Evolutionary conservation across 2,888 invertebrate genomes (phyloP).

Genomic region (Drosophila histrio): DNA sequence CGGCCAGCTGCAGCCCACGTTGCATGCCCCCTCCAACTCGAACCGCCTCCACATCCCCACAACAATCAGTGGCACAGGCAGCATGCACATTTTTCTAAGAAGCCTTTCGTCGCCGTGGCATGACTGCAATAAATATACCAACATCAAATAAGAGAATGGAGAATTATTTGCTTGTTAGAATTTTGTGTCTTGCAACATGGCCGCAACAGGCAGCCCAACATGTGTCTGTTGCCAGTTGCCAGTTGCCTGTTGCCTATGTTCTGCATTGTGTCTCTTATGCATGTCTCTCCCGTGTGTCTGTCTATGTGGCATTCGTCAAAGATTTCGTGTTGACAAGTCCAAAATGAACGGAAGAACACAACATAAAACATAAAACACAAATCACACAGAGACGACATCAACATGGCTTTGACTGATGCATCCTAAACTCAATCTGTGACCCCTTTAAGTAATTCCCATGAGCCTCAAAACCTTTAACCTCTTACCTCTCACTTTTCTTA

Average conservation of each 20-base stretch:
- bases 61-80: conserved; percentile 16
- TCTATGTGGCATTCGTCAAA: conserved; percentile 49
- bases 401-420: conserved; percentile 20
- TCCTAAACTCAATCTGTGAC: conserved; percentile 14
- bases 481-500: conserved; percentile 11
- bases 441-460: conserved; percentile 30
- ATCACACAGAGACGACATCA: neutral
- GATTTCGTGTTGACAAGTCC: conserved; percentile 53
- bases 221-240: conserved; percentile 13
- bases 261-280: conserved; percentile 6
- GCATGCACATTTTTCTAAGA: conserved; percentile 59
- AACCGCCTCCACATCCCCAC: neutral
- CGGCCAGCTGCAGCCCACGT: conserved; percentile 27
- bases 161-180: conserved; percentile 72
- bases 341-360: conserved; percentile 26
- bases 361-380: neutral
- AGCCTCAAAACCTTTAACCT: conserved; percentile 34
- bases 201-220: conserved; percentile 49
- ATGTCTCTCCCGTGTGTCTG: conserved; percentile 1
- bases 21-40: conserved; percentile 6
- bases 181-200: conserved; percentile 63
- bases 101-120: conserved; percentile 70
- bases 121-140: conserved; percentile 65
- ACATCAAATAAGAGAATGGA: conserved; percentile 63
- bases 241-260: conserved; percentile 11